A percentile compares a stretch with the other conserved stretches of the same genome.
These are phyloP conservation scores for Drosophila sp. DNA, from an alignment of 1,140 invertebrate genomes.

Conservation along the genomic window DNA sequence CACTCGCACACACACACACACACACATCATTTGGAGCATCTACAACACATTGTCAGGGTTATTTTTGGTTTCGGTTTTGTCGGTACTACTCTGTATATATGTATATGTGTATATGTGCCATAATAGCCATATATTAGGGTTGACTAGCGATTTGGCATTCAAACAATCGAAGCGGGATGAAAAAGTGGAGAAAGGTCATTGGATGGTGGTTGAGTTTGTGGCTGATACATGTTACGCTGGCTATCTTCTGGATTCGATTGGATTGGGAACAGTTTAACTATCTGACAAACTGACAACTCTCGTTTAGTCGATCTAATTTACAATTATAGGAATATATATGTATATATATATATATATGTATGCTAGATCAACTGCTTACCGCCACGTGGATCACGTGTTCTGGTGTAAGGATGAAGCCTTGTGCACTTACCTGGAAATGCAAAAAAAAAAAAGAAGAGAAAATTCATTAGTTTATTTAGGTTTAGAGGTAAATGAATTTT, in stretches of 20 bases:
- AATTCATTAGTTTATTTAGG: background rate
- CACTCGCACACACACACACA: background rate
- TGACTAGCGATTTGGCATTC: conserved; percentile 64
- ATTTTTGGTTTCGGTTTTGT: conserved; percentile 28
- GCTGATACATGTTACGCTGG: background rate
- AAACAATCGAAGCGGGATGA: conserved; percentile 53
- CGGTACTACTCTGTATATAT: conserved; percentile 36
- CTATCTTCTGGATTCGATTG: background rate
- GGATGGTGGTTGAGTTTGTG: conserved; percentile 1
- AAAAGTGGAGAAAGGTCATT: conserved; percentile 20
- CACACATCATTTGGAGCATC: background rate
- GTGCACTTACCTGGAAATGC: conserved; percentile 64
- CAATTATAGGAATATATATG: background rate
- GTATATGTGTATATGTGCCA: conserved; percentile 44
- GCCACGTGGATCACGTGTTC: conserved; percentile 63
- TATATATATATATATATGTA: conserved; percentile 15
- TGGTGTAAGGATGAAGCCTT: conserved; percentile 60
- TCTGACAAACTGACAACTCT: background rate
- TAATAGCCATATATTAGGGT: conserved; percentile 78
- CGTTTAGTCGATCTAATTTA: background rate
- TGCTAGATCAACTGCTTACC: conserved; percentile 60
- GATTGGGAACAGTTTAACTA: background rate
- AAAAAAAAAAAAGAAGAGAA: conserved; percentile 22
- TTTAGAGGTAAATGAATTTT: background rate
- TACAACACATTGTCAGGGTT: conserved; percentile 20